Evolutionary conservation across 1,140 invertebrate species (phyloP), one percentile per base, ranked within the genome.

Genomic region (Laupala kohalensis): DNA sequence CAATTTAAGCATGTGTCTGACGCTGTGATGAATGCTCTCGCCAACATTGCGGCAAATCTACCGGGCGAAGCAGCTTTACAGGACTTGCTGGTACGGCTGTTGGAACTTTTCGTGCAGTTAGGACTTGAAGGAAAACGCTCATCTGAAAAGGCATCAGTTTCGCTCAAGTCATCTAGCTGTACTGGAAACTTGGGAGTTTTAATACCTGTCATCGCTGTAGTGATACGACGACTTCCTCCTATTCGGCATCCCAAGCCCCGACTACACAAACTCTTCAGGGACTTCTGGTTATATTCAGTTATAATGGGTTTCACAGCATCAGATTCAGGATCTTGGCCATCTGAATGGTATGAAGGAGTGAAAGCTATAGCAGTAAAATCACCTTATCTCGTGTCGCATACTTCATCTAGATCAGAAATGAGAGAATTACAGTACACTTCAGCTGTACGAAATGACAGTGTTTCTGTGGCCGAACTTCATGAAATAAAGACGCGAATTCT

Each of bases 201-300:
- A 0, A 97, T 99, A 79, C 96, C 96, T 0, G 95, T 99, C 3
- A 97, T 98, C 76, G 95, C 96, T 63, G 90, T 96, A 70, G 74
- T 89, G 6, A 69, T 70, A 67, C 85, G 91, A 74, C 85, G 95
- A 71, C 83, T 99, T 76, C 94, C 94, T 5, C 90, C 90, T 0
- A 97, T 99, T 73, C 88, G 86, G 76, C 90, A 96, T 74, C 94
- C 97, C 0, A 95, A 96, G 75, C 91, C 94, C 4, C 83, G 96
- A 23, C 83, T 99, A n/a, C 89, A 96, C 75, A 99, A 99, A 79
- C 82, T 99, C 4, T 99, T 99, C 80, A 89, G 96, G 77, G 97
- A 99, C 81, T 99, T 99, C 80, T 99, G 97, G 97, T 84, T 98
- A 9, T 99, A 99, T 79, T 99, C 95, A 78, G 95, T 99, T n/a